Percentiles rank a stretch among this genome's conserved stretches.
These are phyloP conservation scores for Phyllotreta cruciferae DNA, from an alignment of 2,888 invertebrate genomes.

Conservation along the genomic window DNA sequence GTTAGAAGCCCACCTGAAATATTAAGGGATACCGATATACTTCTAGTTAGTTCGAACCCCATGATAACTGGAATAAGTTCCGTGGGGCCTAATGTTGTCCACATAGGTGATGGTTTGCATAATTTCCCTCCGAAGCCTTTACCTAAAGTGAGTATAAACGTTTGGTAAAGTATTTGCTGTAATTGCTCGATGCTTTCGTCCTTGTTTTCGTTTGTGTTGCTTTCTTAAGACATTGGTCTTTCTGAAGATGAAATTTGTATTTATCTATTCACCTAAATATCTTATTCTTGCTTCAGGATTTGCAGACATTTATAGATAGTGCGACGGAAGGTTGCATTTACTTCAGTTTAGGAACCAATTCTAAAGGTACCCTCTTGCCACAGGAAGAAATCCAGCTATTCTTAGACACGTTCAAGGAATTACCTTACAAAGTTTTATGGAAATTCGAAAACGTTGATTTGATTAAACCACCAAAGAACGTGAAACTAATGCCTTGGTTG, in stretches of 20 bases:
- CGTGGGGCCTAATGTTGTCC: constrained; percentile 29
- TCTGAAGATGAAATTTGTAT: too few relatives aligned
- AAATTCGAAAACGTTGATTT: constrained; percentile 57
- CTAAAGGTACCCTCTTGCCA: constrained; percentile 52
- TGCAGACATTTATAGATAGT: constrained; percentile 52
- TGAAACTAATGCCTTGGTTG: constrained; percentile 55
- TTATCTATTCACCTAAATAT: neutral
- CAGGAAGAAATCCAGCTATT: constrained; percentile 49
- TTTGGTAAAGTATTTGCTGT: neutral
- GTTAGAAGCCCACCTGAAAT: constrained; percentile 12
- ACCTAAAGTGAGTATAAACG: constrained; percentile 43
- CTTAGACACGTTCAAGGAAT: constrained; percentile 52
- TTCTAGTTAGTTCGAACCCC: constrained; percentile 33
- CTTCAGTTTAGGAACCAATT: constrained; percentile 58
- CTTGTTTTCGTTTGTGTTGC: too few relatives aligned
- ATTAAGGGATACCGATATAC: constrained; percentile 24
- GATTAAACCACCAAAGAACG: constrained; percentile 52
- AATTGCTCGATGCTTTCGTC: too few relatives aligned
- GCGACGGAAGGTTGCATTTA: constrained; percentile 54
- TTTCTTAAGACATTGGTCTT: too few relatives aligned
- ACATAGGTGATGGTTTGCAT: constrained; percentile 44
- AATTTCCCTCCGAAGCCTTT: constrained; percentile 45
- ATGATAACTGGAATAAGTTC: constrained; percentile 29
- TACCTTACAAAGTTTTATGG: constrained; percentile 59
- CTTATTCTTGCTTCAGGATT: constrained; percentile 44